Evolutionary conservation across 2,797 vertebrate genomes (phyloP).

Genomic region (Myioborus miniatus): DNA sequence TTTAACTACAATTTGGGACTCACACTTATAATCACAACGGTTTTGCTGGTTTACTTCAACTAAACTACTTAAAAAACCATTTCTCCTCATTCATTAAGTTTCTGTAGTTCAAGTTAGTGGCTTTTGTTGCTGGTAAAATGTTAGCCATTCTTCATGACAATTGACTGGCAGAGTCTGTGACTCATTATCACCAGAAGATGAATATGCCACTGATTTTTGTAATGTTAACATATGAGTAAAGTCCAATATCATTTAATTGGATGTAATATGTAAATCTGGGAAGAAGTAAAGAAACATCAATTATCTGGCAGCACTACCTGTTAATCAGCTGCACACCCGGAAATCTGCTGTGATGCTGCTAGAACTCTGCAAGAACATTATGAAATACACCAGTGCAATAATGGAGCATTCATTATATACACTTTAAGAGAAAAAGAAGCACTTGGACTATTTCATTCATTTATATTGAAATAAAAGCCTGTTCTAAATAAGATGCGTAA

Average conservation of each 20-base stretch:
- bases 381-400: neutral
- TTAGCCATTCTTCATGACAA: neutral
- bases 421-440: neutral
- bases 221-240: conserved; percentile 2
- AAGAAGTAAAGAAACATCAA: neutral
- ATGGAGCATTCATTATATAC: neutral
- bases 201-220: neutral
- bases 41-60: neutral
- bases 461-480: neutral
- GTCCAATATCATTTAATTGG: neutral
- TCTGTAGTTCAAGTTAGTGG: neutral
- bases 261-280: neutral
- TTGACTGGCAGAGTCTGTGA: conserved; percentile 39
- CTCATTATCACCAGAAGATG: conserved; percentile 59
- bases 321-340: rapidly evolving
- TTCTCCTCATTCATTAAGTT: neutral
- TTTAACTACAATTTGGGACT: neutral
- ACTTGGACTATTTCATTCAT: neutral
- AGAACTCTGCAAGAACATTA: neutral
- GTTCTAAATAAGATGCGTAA: neutral
- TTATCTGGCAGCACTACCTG: neutral
- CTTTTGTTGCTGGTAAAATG: neutral
- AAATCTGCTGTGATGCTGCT: neutral
- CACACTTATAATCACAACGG: neutral
- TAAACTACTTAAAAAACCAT: neutral